A percentile compares a stretch with the other conserved stretches of the same genome.
These are phyloP conservation scores for Pteropus alecto DNA, from an alignment of 2,113 vertebrate species.

Conservation along the genomic window DNA sequence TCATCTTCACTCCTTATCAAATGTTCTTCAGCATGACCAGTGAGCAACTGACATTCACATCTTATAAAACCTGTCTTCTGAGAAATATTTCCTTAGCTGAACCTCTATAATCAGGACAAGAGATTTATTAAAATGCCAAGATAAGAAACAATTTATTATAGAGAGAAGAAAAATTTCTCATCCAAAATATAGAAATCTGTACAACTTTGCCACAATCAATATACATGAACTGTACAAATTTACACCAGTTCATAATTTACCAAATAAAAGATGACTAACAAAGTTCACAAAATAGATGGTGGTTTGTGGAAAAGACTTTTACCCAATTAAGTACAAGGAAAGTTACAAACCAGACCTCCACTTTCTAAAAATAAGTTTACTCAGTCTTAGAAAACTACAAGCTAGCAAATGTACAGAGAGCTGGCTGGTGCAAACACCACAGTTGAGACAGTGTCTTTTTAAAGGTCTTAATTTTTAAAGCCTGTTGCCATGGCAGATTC, in stretches of 20 bases:
- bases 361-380: conserved; percentile 93
- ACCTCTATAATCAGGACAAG: conserved; percentile 87
- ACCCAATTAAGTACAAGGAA: conserved; percentile 92
- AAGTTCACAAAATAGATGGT: conserved; percentile 97
- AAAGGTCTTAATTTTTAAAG: conserved; percentile 83
- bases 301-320: conserved; percentile 91
- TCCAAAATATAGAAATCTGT: conserved; percentile 99
- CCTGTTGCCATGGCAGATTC: conserved; percentile 85
- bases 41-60: conserved; percentile 68
- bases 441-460: conserved; percentile 90
- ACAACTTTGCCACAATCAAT: conserved; percentile 99
- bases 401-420: conserved; percentile 91
- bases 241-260: conserved; percentile 99
- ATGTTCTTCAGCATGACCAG: conserved; percentile 69
- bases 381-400: conserved; percentile 91
- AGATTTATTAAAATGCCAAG: conserved; percentile 92
- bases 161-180: conserved; percentile 99
- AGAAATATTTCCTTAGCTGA: conserved; percentile 77
- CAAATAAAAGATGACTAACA: conserved; percentile 97
- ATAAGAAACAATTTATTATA: conserved; percentile 99
- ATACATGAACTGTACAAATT: conserved; percentile 99
- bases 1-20: conserved; percentile 68
- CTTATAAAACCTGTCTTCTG: conserved; percentile 71
- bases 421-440: conserved; percentile 89
- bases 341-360: conserved; percentile 92